A percentile compares a stretch with the other conserved stretches of the same genome.
phyloP scores from a whole-genome alignment of 2,113 vertebrate species.

The Glaucidium brasilianum region DNA sequence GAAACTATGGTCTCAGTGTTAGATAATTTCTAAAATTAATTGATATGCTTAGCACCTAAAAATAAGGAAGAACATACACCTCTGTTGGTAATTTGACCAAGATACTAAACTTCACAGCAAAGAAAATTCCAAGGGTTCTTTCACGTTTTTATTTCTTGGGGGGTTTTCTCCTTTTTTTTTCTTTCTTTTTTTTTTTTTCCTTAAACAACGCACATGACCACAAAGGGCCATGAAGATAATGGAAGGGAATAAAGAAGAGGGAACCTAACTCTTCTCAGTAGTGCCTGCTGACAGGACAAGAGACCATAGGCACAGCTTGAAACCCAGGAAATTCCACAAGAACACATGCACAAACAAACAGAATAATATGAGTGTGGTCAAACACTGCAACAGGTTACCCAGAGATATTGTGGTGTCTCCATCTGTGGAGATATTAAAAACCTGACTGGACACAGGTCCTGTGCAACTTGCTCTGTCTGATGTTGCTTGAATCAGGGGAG shows the following conservation, averaged over 20 bases:
- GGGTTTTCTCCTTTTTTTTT: too few species aligned
- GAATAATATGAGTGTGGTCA: background rate
- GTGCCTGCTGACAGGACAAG: background rate
- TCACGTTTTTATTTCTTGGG: background rate
- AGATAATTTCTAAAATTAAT: background rate
- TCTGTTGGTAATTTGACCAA: background rate
- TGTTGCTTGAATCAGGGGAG: background rate
- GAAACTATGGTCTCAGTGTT: background rate
- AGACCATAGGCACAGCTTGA: background rate
- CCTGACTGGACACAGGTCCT: background rate
- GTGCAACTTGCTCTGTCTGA: background rate
- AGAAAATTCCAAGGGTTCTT: background rate
- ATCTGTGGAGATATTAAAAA: background rate
- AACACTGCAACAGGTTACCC: background rate
- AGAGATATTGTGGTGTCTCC: background rate
- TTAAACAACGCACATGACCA: background rate
- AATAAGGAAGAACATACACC: background rate
- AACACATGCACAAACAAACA: background rate
- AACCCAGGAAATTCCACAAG: background rate
- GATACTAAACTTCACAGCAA: background rate
- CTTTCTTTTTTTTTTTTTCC: too few species aligned
- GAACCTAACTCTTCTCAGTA: background rate
- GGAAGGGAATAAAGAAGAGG: background rate
- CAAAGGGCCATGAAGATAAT: background rate
- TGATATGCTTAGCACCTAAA: background rate